phyloP scores from a whole-genome alignment of 23 tunicate species.

The Phallusia fumigata region DNA sequence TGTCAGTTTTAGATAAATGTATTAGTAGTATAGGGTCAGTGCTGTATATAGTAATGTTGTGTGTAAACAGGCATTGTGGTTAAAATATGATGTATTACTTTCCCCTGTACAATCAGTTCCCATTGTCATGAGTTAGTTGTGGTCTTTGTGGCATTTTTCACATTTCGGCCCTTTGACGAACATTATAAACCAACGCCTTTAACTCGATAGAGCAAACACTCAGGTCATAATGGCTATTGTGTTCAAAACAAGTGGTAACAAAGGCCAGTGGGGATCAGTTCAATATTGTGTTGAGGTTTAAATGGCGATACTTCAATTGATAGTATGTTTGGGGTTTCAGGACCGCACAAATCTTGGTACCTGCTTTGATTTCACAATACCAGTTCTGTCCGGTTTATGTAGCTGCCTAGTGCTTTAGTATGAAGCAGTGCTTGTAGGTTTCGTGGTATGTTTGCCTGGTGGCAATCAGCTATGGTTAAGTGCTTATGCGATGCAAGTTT shows the following conservation, averaged over 20 bases:
- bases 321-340: conserved; percentile 2
- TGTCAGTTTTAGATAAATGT: no score
- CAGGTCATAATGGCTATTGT: not conserved
- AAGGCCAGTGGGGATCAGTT: conserved; percentile 10
- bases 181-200: not conserved
- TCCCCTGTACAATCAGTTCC: not conserved
- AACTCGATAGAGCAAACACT: not conserved
- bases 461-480: not conserved
- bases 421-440: no score
- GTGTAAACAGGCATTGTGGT: no score
- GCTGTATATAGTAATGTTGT: no score
- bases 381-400: no score
- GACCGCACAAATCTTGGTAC: not conserved
- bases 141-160: not conserved
- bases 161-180: not conserved
- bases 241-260: conserved; percentile 7
- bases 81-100: no score
- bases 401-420: no score
- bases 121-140: not conserved
- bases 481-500: not conserved
- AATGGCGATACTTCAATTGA: not conserved
- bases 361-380: no score
- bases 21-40: no score
- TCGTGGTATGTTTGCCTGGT: no score
- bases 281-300: conserved; percentile 12